Conservation (phyloP, 1,140 invertebrate species). For the Conus ventricosus region DNA sequence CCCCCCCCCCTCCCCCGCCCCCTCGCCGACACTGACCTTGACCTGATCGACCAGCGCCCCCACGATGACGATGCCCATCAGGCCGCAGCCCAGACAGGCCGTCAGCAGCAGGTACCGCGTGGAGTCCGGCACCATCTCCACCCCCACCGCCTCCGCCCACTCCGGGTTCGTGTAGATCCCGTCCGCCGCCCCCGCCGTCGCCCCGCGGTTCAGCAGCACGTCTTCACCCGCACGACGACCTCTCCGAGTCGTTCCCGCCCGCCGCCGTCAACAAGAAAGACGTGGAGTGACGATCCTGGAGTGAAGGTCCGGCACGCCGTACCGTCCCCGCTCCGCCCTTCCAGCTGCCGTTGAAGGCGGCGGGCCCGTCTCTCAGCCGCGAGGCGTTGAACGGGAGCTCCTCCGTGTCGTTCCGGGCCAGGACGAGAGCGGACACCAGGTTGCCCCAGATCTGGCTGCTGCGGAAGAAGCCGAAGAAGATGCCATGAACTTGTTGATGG, state of each 20-base stretch:
- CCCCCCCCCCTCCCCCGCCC: no score
- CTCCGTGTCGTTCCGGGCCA: conserved; percentile 57
- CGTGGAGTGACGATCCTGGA: neutral
- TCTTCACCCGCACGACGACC: conserved; percentile 29
- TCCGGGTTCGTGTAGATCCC: conserved; percentile 47
- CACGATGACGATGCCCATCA: conserved; percentile 66
- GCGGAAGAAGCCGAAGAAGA: conserved; percentile 69
- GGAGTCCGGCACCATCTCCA: conserved; percentile 52
- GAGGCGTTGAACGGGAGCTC: neutral
- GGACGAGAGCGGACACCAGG: conserved; percentile 66
- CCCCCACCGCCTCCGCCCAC: neutral
- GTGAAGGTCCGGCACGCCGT: neutral
- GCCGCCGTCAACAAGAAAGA: neutral
- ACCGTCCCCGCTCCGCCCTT: no score
- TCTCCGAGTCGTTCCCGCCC: neutral
- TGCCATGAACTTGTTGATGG: conserved; percentile 70
- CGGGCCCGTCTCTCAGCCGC: no score
- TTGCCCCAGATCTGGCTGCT: conserved; percentile 72
- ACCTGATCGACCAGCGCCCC: conserved; percentile 64
- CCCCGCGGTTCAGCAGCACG: conserved; percentile 47
- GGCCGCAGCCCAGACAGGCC: conserved; percentile 66
- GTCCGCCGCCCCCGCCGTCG: conserved; percentile 14
- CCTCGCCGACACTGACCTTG: neutral
- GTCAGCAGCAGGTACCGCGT: conserved; percentile 66
- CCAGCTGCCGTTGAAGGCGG: neutral